Base-by-base conservation (phyloP, 2,797 vertebrate species). In the Ptychadena robeensis region DNA sequence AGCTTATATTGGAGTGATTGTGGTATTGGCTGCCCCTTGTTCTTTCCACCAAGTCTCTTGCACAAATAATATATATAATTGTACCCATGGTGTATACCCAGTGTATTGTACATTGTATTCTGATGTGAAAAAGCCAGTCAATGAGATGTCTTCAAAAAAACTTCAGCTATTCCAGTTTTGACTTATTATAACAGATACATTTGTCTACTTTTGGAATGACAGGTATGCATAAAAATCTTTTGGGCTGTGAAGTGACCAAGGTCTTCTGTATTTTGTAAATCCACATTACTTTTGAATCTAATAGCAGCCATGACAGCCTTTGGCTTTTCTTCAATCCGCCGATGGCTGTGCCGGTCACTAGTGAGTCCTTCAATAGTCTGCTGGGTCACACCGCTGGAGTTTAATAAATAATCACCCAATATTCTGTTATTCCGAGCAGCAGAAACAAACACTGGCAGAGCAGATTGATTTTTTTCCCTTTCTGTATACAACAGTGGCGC, bases 401-500 rank as follows among this genome's bases (percentile, higher is more conserved):
- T 48, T 44, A 67, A 34, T 37, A 77, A 79, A 40, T 67, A 78
- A 79, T 68, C 65, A 5, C n/a, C 35, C 34, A 28, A 57, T 69
- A 37, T 28, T 57, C 25, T 31, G 32, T 72, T 61, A 63, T 63
- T 63, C 57, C 14, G 48, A 44, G 48, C 9, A 38, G 22, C 68
- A 72, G 57, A 81, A 65, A 63, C 38, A 80, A 72, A 73, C 79
- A 65, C 35, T 73, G 68, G 79, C 79, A 65, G 57, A 73, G 57
- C 67, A 80, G 34, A 80, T 72, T 80, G 68, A 72, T 72, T 80
- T 72, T 80, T 68, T 75, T 74, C 65, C n/a, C 35, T 48, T 75
- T 68, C 69, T 53, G 48, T 75, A 48, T 82, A 75, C 72, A 67
- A 63, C 71, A 63, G 34, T 75, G 44, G 40, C n/a, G 65, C 68